These are phyloP conservation scores for Bungarus multicinctus DNA, from an alignment of 2,113 vertebrate species.

Conservation along the genomic window DNA sequence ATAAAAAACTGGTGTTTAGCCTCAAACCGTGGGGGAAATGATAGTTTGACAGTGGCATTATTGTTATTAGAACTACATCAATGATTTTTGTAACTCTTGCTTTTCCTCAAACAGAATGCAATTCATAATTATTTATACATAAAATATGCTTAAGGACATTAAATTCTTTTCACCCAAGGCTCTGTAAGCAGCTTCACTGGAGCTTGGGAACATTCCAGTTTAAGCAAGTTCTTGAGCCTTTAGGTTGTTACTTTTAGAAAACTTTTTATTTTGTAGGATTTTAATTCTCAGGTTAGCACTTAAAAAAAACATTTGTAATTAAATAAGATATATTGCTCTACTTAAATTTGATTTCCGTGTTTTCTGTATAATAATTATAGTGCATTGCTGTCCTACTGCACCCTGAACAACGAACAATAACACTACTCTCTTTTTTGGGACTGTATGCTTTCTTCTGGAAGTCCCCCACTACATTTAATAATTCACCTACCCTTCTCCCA, in stretches of 20 bases:
- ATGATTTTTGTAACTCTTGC: neutral
- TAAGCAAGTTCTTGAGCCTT: neutral
- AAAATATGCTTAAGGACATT: neutral
- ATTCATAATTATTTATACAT: neutral
- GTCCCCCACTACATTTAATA: neutral
- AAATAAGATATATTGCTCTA: neutral
- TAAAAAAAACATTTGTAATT: neutral
- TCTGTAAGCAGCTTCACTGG: neutral
- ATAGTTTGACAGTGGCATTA: conserved; percentile 16
- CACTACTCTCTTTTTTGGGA: neutral
- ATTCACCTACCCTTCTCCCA: neutral
- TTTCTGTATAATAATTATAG: neutral
- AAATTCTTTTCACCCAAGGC: neutral
- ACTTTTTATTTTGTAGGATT: neutral
- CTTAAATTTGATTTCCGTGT: neutral
- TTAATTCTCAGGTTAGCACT: neutral
- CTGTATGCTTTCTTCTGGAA: neutral
- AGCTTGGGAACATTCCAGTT: neutral
- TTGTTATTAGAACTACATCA: conserved; percentile 14
- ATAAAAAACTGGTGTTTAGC: neutral
- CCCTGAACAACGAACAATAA: neutral
- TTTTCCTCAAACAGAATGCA: conserved; percentile 8
- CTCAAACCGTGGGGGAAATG: neutral
- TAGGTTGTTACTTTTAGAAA: neutral
- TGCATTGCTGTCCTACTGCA: neutral